phyloP scores from a whole-genome alignment of 2,888 invertebrate genomes.

The Nebria salina region DNA sequence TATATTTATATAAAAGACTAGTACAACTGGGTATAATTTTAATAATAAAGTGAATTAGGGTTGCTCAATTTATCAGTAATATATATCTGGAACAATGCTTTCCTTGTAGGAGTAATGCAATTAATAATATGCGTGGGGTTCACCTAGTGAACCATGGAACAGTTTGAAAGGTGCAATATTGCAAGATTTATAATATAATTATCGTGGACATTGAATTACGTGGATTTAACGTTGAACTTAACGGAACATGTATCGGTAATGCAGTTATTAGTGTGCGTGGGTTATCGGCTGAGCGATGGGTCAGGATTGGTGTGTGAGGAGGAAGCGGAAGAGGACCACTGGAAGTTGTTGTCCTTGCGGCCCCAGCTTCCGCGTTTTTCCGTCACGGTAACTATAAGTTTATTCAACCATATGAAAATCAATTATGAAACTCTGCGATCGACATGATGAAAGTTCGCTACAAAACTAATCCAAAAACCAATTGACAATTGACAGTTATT shows the following conservation, averaged over 20 bases:
- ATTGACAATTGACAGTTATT: too few species aligned
- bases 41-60: too few species aligned
- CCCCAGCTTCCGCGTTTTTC: conserved; percentile 69
- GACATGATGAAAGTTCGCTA: too few species aligned
- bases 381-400: conserved; percentile 59
- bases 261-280: neutral
- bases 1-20: too few species aligned
- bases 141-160: neutral
- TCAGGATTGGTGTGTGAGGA: conserved; percentile 79
- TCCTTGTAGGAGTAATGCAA: too few species aligned
- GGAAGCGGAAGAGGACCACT: conserved; percentile 76
- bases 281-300: conserved; percentile 66
- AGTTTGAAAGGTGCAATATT: neutral
- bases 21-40: too few species aligned
- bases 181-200: neutral
- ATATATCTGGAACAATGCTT: too few species aligned
- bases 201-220: neutral
- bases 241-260: conserved; percentile 10
- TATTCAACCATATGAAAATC: neutral
- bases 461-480: too few species aligned
- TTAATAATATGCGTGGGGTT: neutral
- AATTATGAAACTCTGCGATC: neutral
- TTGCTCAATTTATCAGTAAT: too few species aligned
- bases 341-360: conserved; percentile 68
- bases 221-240: neutral